Percentiles rank a stretch among this genome's conserved stretches.
phyloP scores from a whole-genome alignment of 1,140 invertebrate genomes.

The Portunus trituberculatus region DNA sequence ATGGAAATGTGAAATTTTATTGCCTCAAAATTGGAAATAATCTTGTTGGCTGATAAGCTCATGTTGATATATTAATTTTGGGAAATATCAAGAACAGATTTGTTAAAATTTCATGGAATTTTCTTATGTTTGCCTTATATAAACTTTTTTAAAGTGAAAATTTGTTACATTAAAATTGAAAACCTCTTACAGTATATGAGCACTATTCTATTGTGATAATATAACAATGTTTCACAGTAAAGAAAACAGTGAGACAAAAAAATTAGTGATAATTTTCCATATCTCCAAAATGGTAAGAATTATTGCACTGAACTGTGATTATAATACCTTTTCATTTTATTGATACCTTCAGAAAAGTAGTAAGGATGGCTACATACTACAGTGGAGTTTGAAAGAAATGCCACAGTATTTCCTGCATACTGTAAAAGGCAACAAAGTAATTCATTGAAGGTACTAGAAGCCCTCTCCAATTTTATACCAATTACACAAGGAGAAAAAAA shows the following conservation, averaged over 20 bases:
- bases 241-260: slow-evolving; percentile 15
- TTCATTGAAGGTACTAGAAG: too few species aligned
- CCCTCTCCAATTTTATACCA: too few species aligned
- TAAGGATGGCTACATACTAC: too few species aligned
- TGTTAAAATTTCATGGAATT: background rate
- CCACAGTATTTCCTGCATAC: too few species aligned
- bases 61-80: background rate
- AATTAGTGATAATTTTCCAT: background rate
- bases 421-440: too few species aligned
- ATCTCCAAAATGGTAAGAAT: background rate
- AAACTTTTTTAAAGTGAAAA: background rate
- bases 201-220: background rate
- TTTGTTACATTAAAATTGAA: background rate
- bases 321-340: too few species aligned
- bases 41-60: background rate
- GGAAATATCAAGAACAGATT: background rate
- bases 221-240: slow-evolving; percentile 15
- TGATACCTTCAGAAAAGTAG: too few species aligned
- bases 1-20: background rate
- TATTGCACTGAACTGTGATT: background rate
- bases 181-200: background rate
- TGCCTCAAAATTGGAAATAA: background rate
- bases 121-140: background rate
- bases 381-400: too few species aligned
- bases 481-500: too few species aligned